Percentiles rank a stretch among this genome's conserved stretches.
phyloP scores from a whole-genome alignment of 2,113 vertebrate species.

The Podiceps cristatus region DNA sequence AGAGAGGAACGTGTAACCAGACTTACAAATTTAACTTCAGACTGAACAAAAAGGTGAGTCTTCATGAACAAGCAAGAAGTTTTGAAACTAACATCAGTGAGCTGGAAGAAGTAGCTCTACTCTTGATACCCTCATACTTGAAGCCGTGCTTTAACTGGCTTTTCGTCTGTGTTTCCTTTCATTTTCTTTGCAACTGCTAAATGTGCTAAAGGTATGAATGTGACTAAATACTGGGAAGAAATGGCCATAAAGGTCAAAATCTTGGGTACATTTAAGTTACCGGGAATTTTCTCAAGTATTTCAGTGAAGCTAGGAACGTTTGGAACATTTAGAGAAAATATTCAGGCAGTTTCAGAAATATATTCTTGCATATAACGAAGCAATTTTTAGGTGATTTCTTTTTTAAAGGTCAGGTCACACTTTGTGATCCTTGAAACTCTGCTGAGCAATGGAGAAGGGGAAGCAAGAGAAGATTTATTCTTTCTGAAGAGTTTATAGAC shows the following conservation, averaged over 20 bases:
- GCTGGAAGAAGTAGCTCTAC: background rate
- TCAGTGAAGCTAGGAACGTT: background rate
- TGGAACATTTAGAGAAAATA: background rate
- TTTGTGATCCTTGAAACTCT: background rate
- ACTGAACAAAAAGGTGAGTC: background rate
- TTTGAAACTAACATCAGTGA: background rate
- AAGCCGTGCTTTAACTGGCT: background rate
- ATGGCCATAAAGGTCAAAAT: background rate
- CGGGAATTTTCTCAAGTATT: background rate
- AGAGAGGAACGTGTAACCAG: background rate
- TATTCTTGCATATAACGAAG: background rate
- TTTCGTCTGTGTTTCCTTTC: background rate
- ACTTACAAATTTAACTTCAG: background rate
- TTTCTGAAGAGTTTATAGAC: constrained; percentile 12
- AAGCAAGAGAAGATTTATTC: background rate
- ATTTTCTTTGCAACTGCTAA: background rate
- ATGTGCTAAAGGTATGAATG: background rate
- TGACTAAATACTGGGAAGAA: background rate
- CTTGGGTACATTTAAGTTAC: background rate
- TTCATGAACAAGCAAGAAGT: background rate
- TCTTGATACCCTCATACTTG: background rate
- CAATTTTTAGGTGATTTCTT: constrained; percentile 8
- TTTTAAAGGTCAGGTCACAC: background rate
- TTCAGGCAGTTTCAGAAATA: constrained; percentile 6
- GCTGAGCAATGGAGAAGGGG: background rate